Conservation (phyloP, 2,797 vertebrate species). For the Scleropages formosus region DNA sequence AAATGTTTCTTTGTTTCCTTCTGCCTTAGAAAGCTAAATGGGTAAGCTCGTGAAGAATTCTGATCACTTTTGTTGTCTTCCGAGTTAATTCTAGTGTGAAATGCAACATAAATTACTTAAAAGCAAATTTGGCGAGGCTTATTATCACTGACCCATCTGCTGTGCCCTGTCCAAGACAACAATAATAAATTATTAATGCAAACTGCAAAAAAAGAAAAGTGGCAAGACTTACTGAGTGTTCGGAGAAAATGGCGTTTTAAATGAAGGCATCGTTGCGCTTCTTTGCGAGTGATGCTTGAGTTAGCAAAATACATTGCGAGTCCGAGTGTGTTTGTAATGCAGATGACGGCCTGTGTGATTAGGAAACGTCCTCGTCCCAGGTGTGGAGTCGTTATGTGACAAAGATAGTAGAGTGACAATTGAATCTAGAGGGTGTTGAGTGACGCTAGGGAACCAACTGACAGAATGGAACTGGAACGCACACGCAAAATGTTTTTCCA, state of each 20-base stretch:
- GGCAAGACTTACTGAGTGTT: too few relatives aligned
- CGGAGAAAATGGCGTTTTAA: neutral
- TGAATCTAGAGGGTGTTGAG: too few relatives aligned
- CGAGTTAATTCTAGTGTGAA: neutral
- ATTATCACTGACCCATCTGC: neutral
- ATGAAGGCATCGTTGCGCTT: neutral
- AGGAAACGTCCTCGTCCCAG: too few relatives aligned
- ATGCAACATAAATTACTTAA: too few relatives aligned
- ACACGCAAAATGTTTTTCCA: too few relatives aligned
- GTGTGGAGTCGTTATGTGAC: neutral
- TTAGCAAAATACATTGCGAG: neutral
- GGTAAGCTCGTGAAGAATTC: neutral
- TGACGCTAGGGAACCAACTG: too few relatives aligned
- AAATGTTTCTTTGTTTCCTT: too few relatives aligned
- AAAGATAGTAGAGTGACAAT: too few relatives aligned
- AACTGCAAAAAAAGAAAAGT: neutral
- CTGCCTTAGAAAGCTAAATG: neutral
- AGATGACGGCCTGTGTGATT: neutral
- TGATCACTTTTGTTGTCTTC: neutral
- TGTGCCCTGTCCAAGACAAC: neutral
- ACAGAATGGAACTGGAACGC: too few relatives aligned
- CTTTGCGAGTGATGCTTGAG: neutral
- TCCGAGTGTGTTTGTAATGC: neutral
- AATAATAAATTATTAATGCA: neutral
- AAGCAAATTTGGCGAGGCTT: constrained; percentile 5